Evolutionary conservation across 2,797 vertebrate genomes (phyloP).

Genomic region (Acanthurus leucopareius): DNA sequence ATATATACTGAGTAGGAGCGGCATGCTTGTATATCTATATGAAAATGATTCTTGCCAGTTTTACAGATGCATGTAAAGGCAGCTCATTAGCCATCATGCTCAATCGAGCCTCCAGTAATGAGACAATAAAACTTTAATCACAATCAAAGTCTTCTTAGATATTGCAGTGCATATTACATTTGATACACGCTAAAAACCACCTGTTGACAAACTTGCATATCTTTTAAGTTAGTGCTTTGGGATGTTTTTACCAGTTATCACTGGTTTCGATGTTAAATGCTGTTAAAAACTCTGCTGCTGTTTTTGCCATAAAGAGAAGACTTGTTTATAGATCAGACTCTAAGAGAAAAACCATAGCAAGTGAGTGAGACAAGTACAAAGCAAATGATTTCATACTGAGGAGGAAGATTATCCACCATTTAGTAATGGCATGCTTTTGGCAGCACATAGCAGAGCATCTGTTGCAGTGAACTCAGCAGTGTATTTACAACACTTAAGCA

Average conservation of each 20-base stretch:
- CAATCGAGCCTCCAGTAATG: no score
- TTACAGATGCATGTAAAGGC: no score
- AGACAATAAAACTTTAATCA: no score
- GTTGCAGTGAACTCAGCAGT: no score
- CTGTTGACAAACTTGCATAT: neutral
- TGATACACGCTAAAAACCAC: neutral
- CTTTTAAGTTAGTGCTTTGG: neutral
- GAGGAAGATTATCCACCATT: neutral
- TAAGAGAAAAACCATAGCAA: neutral
- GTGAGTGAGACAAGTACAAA: no score
- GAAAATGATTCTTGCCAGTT: no score
- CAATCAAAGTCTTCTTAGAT: neutral
- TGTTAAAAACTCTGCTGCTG: neutral
- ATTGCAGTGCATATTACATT: neutral
- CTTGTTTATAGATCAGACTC: neutral
- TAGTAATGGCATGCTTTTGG: neutral
- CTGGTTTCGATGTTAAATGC: neutral
- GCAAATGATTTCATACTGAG: neutral
- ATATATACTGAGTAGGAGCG: no score
- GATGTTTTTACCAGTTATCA: no score
- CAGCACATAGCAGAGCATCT: neutral
- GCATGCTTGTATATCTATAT: no score
- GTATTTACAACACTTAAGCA: no score
- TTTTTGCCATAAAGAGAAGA: neutral
- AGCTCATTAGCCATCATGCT: no score